Evolutionary conservation across 2,797 vertebrate species (phyloP).

Genomic region (Triplophysa yarkandensis): DNA sequence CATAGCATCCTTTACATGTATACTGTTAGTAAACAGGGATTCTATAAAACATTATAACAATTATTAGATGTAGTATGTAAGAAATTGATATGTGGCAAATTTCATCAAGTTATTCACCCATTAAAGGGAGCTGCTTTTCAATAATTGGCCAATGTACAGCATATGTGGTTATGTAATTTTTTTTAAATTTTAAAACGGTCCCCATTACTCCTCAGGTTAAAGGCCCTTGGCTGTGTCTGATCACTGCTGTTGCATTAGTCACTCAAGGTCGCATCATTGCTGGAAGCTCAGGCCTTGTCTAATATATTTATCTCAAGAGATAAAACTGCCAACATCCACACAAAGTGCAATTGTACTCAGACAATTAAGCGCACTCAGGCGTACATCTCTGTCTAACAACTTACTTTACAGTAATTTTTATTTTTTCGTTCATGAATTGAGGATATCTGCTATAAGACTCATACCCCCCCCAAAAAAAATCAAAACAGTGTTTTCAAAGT

Average conservation of each 20-base stretch:
- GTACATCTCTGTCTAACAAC: background rate
- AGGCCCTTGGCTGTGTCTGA: slow-evolving; percentile 62
- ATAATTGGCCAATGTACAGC: slow-evolving; percentile 40
- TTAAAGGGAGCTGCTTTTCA: slow-evolving; percentile 27
- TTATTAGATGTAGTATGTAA: too few relatives aligned
- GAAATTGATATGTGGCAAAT: background rate
- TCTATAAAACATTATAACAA: too few relatives aligned
- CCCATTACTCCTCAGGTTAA: slow-evolving; percentile 61
- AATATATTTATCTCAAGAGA: slow-evolving; percentile 67
- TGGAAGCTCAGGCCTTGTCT: slow-evolving; percentile 71
- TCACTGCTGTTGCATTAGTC: slow-evolving; percentile 71
- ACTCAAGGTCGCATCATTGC: slow-evolving; percentile 76
- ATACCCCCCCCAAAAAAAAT: too few relatives aligned
- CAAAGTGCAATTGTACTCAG: slow-evolving; percentile 33
- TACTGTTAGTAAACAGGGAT: too few relatives aligned
- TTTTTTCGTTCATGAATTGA: background rate
- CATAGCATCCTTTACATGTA: background rate
- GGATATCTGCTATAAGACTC: background rate
- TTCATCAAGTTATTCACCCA: too few relatives aligned
- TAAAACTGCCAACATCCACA: slow-evolving; percentile 56
- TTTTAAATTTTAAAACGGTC: slow-evolving; percentile 66
- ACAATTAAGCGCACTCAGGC: slow-evolving; percentile 8
- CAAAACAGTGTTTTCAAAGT: slow-evolving; percentile 1
- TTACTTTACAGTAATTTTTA: background rate
- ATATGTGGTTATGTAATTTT: slow-evolving; percentile 63